These are phyloP conservation scores for Trachurus trachurus DNA, from an alignment of 2,797 vertebrate genomes.

Conservation along the genomic window DNA sequence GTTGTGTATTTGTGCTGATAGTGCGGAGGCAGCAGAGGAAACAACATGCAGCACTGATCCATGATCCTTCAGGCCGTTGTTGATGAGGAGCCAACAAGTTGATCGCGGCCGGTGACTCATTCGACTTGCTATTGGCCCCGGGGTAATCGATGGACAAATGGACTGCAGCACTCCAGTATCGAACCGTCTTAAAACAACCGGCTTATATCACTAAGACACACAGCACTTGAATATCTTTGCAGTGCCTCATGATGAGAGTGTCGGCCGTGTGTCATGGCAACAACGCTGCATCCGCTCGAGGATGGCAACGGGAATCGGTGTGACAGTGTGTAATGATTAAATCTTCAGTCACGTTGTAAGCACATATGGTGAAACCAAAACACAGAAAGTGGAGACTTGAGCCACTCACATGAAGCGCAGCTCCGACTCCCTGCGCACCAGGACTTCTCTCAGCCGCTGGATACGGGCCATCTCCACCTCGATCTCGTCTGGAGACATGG, in stretches of 20 bases:
- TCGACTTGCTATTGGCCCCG: conserved; percentile 35
- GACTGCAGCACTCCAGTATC: not conserved
- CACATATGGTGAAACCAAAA: not conserved
- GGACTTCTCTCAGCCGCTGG: conserved; percentile 95
- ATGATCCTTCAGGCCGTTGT: conserved; percentile 25
- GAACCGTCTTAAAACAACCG: conserved; percentile 4
- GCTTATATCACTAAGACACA: conserved; percentile 16
- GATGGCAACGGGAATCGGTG: not conserved
- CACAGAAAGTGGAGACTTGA: not conserved
- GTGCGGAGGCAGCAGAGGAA: conserved; percentile 8
- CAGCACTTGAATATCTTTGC: not conserved
- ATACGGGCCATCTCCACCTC: conserved; percentile 98
- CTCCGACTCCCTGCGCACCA: conserved; percentile 97
- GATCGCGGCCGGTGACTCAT: conserved; percentile 49
- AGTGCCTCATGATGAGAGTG: conserved; percentile 1
- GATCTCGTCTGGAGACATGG: conserved; percentile 96
- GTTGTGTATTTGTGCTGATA: not conserved
- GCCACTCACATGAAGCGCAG: conserved; percentile 97
- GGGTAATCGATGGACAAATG: conserved; percentile 61
- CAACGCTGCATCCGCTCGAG: conserved; percentile 14
- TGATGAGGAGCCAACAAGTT: conserved; percentile 42
- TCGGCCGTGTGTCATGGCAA: conserved; percentile 19
- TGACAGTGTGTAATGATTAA: not conserved
- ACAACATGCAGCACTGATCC: conserved; percentile 19
- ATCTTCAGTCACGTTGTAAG: not conserved